Percentiles rank a stretch among this genome's conserved stretches.
These are phyloP conservation scores for Meta bourneti DNA, from an alignment of 2,888 invertebrate species.

Conservation along the genomic window DNA sequence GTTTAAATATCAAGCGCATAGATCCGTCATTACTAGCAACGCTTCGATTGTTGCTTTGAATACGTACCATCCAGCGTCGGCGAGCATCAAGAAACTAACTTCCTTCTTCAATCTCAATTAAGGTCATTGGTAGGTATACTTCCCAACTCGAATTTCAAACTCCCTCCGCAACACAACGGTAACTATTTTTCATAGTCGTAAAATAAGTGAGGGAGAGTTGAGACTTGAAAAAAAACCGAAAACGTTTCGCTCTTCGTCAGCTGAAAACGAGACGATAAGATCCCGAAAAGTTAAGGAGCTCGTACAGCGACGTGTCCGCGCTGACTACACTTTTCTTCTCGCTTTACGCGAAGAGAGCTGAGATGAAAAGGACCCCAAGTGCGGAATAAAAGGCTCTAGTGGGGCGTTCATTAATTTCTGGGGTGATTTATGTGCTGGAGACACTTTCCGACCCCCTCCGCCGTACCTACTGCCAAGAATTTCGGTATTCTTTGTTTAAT, in stretches of 20 bases:
- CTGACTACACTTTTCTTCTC: conserved; percentile 59
- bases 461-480: conserved; percentile 58
- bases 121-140: background rate
- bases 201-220: background rate
- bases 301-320: conserved; percentile 41
- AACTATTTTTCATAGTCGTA: background rate
- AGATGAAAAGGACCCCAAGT: conserved; percentile 62
- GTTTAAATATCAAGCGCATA: background rate
- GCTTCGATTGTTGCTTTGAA: background rate
- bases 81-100: background rate
- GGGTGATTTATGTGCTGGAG: conserved; percentile 68
- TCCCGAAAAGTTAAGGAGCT: conserved; percentile 40
- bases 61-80: background rate
- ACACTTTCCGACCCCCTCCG: conserved; percentile 62
- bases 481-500: conserved; percentile 33
- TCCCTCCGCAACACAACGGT: background rate
- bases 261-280: conserved; percentile 42
- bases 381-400: conserved; percentile 68
- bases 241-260: conserved; percentile 29
- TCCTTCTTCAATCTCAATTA: background rate
- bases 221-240: background rate
- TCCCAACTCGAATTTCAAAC: background rate
- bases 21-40: background rate
- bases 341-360: conserved; percentile 53
- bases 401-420: conserved; percentile 75